Evolutionary conservation across 2,888 invertebrate species (phyloP), one percentile per base, ranked within the genome.

Genomic region (Lasioglossum leucozonium): DNA sequence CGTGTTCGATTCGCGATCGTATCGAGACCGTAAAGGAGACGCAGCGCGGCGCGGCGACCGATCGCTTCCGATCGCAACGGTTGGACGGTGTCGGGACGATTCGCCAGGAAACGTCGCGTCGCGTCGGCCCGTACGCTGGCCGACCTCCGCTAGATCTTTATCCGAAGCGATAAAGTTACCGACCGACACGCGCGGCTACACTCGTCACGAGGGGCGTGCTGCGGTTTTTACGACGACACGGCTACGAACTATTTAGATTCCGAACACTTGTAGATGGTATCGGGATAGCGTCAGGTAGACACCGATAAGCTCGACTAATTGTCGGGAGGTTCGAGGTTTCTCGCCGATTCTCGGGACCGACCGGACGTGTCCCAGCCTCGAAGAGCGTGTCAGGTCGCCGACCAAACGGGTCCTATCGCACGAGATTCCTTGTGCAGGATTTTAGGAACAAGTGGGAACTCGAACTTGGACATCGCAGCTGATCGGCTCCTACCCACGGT

Each of bases 191-290:
- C 85, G 90, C 82, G 89, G 83, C 77, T 85, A 83, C 90, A 87
- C 87, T 89, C 83, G 87, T 90, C 91, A 90, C 88, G 87, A 83
- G 58, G 79, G 77, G 84, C 67, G 67, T 13, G 80, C 75, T 13
- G 80, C 75, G 37, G 51, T 81, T 86, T 84, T 82, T 82, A 82
- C 82, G 76, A 77, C 81, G 84, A 84, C 71, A 79, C 85, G 81
- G 88, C 82, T 83, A 83, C 84, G 74, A 85, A 85, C 82, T 78
- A 72, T 89, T 91, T 85, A 82, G 91, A 91, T 91, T 88, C 87
- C 91, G 82, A 90, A 88, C 88, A 82, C 87, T 91, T 88, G 91
- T 92, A 92, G 92, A 92, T 92, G 86, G 82, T 34, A 69, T 26
- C 78, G 71, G 78, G 92, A 92, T 92, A 92, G 84, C 84, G 85